Base-by-base conservation (phyloP, 2,113 vertebrate species). In the Antidorcas marsupialis region DNA sequence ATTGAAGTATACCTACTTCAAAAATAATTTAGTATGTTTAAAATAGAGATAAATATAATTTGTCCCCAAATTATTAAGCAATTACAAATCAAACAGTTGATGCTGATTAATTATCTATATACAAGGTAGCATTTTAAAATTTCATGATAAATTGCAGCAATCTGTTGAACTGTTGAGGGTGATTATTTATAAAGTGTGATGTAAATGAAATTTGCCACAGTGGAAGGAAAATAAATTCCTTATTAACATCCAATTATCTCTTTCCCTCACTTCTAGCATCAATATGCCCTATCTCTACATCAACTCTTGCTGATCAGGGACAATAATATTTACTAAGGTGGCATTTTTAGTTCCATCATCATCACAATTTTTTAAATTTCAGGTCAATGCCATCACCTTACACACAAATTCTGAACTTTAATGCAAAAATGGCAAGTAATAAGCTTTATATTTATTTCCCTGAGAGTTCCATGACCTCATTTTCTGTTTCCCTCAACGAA, bases 151-250 rank as follows among this genome's bases (percentile, higher is more conserved):
- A 89, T 96, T 79, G 25, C 25, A 76, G 55, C 76, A 84, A 83
- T 87, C 84, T 83, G 64, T 91, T 85, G 23, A 92, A 87, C 85
- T 95, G 79, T 45, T 91, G 43, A 93, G 97, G 74, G 83, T 92
- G 92, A 96, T 96, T 95, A 97, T 96, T 96, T 98, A 92, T 96
- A 76, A 94, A 97, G 76, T 95, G 43, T 95, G 97, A 97, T 88
- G n/a, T 88, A 95, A 95, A 96, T 97, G 87, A 88, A 97, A 92
- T 89, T 97, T 87, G 79, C 91, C 53, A 90, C 33, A 9, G 50
- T 4, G 7, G 55, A 91, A 94, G 36, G 85, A 95, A 96, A 97
- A 78, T 88, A 83, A 96, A 90, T 95, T 85, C 79, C 91, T 97
- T 97, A 96, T 96, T 96, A 96, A 94, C 85, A 91, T 84, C 53